Base-by-base conservation (phyloP, 2,888 invertebrate genomes). In the Hedychridium roseum region DNA sequence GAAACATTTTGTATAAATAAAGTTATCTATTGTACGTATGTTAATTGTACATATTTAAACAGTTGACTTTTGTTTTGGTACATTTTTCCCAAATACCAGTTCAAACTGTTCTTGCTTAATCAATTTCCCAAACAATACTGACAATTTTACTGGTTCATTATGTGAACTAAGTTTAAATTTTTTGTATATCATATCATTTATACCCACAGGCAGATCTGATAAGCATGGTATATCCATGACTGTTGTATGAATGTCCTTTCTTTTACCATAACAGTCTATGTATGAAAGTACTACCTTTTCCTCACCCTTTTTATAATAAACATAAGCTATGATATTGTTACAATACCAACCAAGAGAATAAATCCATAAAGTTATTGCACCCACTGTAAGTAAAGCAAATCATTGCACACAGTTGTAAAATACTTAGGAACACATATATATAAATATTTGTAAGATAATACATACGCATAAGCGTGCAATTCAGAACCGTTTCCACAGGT, bases 191-290 rank as follows among this genome's bases (percentile, higher is more conserved):
- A 48, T 17, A 53, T 48, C 48, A 2, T 3, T 9, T 1, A 15
- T 1, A 3, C 30, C 45, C 1, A 11, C 1, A 3, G 37, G 2
- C n/a, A 27, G 31, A 2, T 58, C 57, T 6, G 38, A 42, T 3
- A 60, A 12, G 1, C 53, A 43, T 1, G 7, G n/a, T 16, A 73
- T 54, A 12, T 62, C 40, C 0, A 32, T 4, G 3, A 44, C 1
- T 3, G 30, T 36, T 1, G 43, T 53, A 3, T 51, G 37, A 1
- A 65, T 6, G 21, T 73, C 63, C 21, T 51, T n/a, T 32, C 73
- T 60, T 11, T 43, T 42, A 6, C 71, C 73, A 66, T 68, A 73
- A 16, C 53, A 64, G 34, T 45, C 35, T 0, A 58, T 17, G 15
- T 64, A 60, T 1, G 70, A 63, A 20, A 71, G 34, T 52, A 51